A percentile compares a stretch with the other conserved stretches of the same genome.
phyloP scores from a whole-genome alignment of 2,113 vertebrate species.

The Caranx ignobilis region DNA sequence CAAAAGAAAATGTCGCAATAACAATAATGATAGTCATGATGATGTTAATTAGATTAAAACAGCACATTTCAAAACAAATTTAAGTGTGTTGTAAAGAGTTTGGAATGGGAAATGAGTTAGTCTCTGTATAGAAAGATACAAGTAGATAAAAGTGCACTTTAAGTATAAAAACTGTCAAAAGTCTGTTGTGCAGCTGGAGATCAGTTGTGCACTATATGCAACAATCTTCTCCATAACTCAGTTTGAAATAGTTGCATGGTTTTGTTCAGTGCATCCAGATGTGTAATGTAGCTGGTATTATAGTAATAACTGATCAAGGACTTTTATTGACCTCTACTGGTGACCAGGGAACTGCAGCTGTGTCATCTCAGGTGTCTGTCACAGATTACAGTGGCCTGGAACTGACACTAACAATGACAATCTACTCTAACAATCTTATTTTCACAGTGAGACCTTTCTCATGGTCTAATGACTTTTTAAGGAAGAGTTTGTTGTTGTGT shows the following conservation, averaged over 20 bases:
- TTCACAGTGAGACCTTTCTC: neutral
- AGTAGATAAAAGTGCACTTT: too few relatives aligned
- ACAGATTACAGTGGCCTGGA: neutral
- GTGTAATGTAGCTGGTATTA: neutral
- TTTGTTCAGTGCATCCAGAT: neutral
- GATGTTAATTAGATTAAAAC: too few relatives aligned
- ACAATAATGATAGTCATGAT: too few relatives aligned
- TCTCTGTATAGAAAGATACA: too few relatives aligned
- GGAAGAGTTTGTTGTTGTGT: neutral
- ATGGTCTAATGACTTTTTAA: neutral
- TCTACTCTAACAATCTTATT: neutral
- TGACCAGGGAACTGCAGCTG: neutral
- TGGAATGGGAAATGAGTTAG: too few relatives aligned
- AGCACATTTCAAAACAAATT: too few relatives aligned
- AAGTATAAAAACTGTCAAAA: too few relatives aligned
- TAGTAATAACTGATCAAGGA: neutral
- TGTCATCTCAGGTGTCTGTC: neutral
- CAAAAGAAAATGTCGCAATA: too few relatives aligned
- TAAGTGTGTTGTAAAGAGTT: too few relatives aligned
- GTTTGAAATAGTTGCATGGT: neutral
- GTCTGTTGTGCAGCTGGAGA: too few relatives aligned
- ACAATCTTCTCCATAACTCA: neutral
- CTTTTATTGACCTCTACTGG: conserved; percentile 17
- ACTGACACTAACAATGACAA: neutral
- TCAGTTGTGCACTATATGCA: neutral